Conservation (phyloP, 2,113 vertebrate species). For the Oriolus oriolus region DNA sequence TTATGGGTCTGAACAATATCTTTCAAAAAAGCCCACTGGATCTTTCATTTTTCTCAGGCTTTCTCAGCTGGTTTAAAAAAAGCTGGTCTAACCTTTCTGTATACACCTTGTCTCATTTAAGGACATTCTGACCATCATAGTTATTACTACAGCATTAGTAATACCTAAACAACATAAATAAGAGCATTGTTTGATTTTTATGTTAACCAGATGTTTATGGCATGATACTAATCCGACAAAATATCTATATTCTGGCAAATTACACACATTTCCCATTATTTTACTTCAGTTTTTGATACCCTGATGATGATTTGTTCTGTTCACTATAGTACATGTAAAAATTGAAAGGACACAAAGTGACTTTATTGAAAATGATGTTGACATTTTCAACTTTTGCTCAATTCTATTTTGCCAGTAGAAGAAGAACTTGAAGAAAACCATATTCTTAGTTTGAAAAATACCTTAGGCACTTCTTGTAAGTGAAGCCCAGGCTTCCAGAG, state of each 20-base stretch:
- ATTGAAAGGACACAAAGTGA: neutral
- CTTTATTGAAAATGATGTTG: neutral
- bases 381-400: neutral
- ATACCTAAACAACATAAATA: neutral
- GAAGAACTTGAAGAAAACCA: neutral
- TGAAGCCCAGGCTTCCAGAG: neutral
- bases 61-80: neutral
- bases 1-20: neutral
- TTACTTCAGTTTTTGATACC: neutral
- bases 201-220: neutral
- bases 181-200: neutral
- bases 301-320: neutral
- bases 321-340: neutral
- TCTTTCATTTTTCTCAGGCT: neutral
- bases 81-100: neutral
- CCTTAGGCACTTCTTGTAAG: neutral
- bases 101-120: neutral
- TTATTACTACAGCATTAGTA: neutral
- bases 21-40: neutral
- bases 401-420: neutral
- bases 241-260: neutral
- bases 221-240: accelerated
- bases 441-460: neutral
- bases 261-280: neutral
- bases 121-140: neutral